These are phyloP conservation scores for Macropis europaea DNA, from an alignment of 2,888 invertebrate genomes.

Conservation along the genomic window DNA sequence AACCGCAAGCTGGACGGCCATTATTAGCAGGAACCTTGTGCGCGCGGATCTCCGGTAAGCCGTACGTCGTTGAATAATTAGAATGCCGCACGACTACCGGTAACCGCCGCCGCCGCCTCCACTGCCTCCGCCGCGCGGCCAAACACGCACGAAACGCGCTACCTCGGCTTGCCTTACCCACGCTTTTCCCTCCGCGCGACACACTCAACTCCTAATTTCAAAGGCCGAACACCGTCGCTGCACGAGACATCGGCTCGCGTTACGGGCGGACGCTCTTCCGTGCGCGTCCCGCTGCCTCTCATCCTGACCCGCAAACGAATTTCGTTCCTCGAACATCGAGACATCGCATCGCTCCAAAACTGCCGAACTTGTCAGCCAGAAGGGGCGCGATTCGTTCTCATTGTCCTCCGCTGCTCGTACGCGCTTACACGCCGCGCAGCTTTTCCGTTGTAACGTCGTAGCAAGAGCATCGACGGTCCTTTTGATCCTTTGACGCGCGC, in stretches of 20 bases:
- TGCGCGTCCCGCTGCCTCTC: background rate
- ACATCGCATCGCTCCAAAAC: no score
- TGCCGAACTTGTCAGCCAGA: no score
- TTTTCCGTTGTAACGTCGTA: slow-evolving; percentile 45
- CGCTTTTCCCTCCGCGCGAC: background rate
- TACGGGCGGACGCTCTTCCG: background rate
- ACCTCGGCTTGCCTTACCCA: slow-evolving; percentile 7
- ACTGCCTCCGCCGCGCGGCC: slow-evolving; percentile 19
- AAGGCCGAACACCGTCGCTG: background rate
- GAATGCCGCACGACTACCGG: slow-evolving; percentile 56
- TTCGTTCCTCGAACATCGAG: no score
- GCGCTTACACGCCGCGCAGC: no score
- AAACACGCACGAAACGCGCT: slow-evolving; percentile 49
- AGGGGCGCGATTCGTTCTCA: no score
- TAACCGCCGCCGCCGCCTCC: slow-evolving; percentile 21
- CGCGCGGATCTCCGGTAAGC: slow-evolving; percentile 55
- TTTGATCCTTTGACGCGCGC: slow-evolving; percentile 59
- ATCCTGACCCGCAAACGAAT: no score
- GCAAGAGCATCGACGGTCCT: slow-evolving; percentile 32
- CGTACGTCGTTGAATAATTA: slow-evolving; percentile 70
- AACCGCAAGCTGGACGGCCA: slow-evolving; percentile 77
- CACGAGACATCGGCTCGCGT: background rate
- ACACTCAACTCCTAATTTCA: slow-evolving; percentile 30
- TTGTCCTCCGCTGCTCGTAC: no score
- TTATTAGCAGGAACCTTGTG: slow-evolving; percentile 73